Percentiles rank a stretch among this genome's conserved stretches.
Evolutionary conservation across 2,888 invertebrate genomes (phyloP).

Genomic region (Congeria kusceri): DNA sequence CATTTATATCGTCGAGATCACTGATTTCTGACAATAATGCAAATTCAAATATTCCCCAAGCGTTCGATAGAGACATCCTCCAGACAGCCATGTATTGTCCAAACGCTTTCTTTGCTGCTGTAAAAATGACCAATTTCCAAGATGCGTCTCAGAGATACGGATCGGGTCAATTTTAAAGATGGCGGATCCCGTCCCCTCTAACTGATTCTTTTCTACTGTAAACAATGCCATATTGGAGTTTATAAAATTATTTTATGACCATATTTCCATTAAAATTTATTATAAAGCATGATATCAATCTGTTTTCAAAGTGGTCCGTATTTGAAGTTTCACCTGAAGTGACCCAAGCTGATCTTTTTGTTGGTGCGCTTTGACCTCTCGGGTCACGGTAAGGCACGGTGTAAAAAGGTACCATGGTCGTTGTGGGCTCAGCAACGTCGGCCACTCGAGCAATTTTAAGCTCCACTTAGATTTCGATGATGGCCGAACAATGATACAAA

Average conservation of each 20-base stretch:
- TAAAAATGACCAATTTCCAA: slow-evolving; percentile 41
- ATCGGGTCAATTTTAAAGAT: slow-evolving; percentile 48
- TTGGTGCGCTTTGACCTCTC: slow-evolving; percentile 39
- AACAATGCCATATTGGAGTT: slow-evolving; percentile 31
- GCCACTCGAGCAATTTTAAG: slow-evolving; percentile 48
- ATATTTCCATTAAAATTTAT: slow-evolving; percentile 55
- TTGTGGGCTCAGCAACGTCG: no score
- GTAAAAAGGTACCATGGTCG: no score
- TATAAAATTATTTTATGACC: slow-evolving; percentile 58
- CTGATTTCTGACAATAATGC: slow-evolving; percentile 27
- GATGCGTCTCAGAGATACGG: slow-evolving; percentile 52
- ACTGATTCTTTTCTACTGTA: slow-evolving; percentile 18
- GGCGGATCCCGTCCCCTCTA: slow-evolving; percentile 35
- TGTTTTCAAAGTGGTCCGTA: slow-evolving; percentile 18
- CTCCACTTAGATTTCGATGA: slow-evolving; percentile 33
- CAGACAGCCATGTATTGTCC: slow-evolving; percentile 52
- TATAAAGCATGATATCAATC: slow-evolving; percentile 50
- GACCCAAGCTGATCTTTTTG: slow-evolving; percentile 47
- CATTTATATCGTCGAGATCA: slow-evolving; percentile 37
- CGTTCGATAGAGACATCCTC: slow-evolving; percentile 56
- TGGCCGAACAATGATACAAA: slow-evolving; percentile 19
- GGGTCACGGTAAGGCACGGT: not conserved
- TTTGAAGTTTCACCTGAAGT: slow-evolving; percentile 54
- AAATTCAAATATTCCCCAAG: slow-evolving; percentile 14
- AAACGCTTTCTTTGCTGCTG: slow-evolving; percentile 45